Evolutionary conservation across 2,113 vertebrate genomes (phyloP), one percentile per base, ranked within the genome.

Genomic region (Rhea pennata): DNA sequence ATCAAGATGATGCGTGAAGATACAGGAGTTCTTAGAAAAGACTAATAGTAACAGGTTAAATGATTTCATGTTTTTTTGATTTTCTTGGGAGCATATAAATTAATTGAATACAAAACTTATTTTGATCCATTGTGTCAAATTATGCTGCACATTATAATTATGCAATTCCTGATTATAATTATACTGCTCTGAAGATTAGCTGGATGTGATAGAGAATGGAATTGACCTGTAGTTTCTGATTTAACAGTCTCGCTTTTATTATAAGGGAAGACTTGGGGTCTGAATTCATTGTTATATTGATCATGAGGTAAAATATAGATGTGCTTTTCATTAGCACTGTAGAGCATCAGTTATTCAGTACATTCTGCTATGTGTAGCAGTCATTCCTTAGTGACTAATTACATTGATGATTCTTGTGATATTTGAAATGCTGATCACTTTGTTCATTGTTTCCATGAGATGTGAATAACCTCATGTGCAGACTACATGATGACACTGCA

Each of bases 331-430:
- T 80, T 73, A 88, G 15, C 22, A 62, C 23, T 70, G 16, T 20
- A 73, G 67, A 79, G 26, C 16, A 51, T 65, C 10, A 69, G 44
- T 87, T 93, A 86, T 66, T 76, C 53, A 66, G 72, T 53, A 88
- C 42, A 76, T 22, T 75, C 16, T 33, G 36, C 67, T 70, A 80
- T 21, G 44, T 74, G 65, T 50, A 58, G 33, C 86, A 91, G 77
- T 81, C 69, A 89, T 81, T 66, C 19, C 26, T 92, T 74, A 84
- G 44, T 96, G 87, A 94, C 69, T 96, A 91, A 84, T 81, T 90
- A 59, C 44, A 65, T 13, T 54, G 65, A 86, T 92, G 92, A 91
- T 81, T 92, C 1, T 3, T 84, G 70, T 91, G 73, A 26, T 84
- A 92, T 86, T 73, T 90, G 44, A 88, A 91, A 88, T 77, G 46